Conservation (phyloP, 2,797 vertebrate species). For the Falco novaeseelandiae region DNA sequence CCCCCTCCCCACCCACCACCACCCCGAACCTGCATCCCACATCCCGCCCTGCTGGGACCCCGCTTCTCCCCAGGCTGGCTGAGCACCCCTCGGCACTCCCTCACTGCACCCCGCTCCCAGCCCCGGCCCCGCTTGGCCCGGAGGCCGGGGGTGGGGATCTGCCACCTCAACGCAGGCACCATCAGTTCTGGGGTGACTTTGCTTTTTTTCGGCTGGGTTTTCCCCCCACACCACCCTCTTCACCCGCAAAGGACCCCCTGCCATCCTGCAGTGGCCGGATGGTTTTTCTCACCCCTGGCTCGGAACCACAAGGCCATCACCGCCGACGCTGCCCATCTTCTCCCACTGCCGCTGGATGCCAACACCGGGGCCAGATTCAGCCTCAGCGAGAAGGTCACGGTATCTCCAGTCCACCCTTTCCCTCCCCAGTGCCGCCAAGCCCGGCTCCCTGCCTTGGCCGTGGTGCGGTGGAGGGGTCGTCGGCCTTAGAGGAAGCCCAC, state of each 20-base stretch:
- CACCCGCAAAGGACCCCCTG: neutral
- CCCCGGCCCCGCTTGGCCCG: neutral
- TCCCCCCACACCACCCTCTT: neutral
- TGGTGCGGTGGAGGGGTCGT: neutral
- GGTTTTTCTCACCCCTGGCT: neutral
- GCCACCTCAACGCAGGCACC: neutral
- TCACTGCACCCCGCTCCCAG: neutral
- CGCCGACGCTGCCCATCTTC: neutral
- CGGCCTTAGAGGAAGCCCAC: neutral
- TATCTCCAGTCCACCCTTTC: neutral
- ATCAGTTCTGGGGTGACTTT: neutral
- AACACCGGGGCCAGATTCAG: neutral
- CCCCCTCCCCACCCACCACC: neutral
- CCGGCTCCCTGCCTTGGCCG: neutral
- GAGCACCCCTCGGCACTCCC: neutral
- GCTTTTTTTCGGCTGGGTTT: neutral
- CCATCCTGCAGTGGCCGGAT: neutral
- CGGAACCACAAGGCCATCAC: neutral
- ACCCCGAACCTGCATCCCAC: neutral
- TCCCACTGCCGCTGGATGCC: neutral
- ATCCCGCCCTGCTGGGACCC: neutral
- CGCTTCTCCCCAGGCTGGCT: neutral
- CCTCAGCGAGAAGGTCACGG: slow-evolving; percentile 10
- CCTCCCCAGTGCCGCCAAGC: neutral
- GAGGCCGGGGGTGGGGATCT: neutral